Evolutionary conservation across 2,888 invertebrate genomes (phyloP).

Genomic region (Chloroclysta siterata): DNA sequence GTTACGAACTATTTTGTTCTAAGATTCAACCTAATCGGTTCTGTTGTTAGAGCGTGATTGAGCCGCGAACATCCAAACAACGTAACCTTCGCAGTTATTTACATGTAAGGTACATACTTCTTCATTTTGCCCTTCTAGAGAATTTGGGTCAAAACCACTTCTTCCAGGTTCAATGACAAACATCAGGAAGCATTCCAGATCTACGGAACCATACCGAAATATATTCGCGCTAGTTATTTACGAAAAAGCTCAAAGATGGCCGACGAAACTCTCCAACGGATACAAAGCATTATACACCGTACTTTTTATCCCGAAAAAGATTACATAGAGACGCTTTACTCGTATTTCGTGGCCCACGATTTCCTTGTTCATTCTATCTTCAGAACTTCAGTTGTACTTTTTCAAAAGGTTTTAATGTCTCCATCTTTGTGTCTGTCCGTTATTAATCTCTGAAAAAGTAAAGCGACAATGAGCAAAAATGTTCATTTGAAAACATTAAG

Average conservation of each 20-base stretch:
- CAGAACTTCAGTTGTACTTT: constrained; percentile 59
- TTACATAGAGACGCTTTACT: constrained; percentile 7
- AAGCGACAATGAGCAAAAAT: constrained; percentile 64
- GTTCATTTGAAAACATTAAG: constrained; percentile 60
- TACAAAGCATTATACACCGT: background rate
- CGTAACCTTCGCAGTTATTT: too few species aligned
- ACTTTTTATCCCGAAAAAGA: background rate
- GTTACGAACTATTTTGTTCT: too few species aligned
- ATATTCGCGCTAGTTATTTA: background rate
- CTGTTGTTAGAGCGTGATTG: too few species aligned
- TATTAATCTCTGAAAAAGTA: constrained; percentile 76
- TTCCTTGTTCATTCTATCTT: constrained; percentile 70
- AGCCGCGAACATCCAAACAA: too few species aligned
- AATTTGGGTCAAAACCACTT: too few species aligned
- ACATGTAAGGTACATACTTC: too few species aligned
- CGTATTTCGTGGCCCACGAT: constrained; percentile 50
- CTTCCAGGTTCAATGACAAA: background rate
- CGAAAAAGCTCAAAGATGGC: background rate
- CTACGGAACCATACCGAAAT: too few species aligned
- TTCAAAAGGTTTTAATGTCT: constrained; percentile 74
- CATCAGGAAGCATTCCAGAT: background rate
- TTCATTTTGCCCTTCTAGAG: too few species aligned
- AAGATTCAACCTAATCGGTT: too few species aligned
- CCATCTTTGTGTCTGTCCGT: constrained; percentile 70
- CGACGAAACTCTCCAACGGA: background rate